Evolutionary conservation across 2,888 invertebrate genomes (phyloP).

Genomic region (Panopea generosa): DNA sequence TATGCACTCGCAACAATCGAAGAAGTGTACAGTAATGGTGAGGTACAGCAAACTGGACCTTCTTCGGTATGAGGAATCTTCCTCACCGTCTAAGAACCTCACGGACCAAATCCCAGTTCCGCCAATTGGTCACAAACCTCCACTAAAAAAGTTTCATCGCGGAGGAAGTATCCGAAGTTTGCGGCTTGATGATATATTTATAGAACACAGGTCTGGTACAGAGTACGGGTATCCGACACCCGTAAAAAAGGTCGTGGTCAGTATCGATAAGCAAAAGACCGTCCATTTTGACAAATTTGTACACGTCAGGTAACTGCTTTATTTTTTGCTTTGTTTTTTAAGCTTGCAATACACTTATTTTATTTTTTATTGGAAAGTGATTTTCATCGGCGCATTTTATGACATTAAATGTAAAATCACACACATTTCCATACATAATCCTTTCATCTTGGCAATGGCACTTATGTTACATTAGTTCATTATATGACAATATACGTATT

Average conservation of each 20-base stretch:
- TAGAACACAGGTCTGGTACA: constrained; percentile 29
- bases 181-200: constrained; percentile 40
- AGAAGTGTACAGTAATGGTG: neutral
- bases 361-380: too few species aligned
- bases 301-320: constrained; percentile 38
- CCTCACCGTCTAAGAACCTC: constrained; percentile 56
- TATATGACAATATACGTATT: too few species aligned
- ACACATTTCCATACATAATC: too few species aligned
- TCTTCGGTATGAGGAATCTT: constrained; percentile 31
- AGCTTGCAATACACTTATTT: neutral
- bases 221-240: constrained; percentile 28
- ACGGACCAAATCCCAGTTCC: constrained; percentile 48
- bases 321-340: neutral
- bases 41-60: constrained; percentile 4
- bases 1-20: too few species aligned
- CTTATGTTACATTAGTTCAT: too few species aligned
- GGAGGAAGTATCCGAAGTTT: constrained; percentile 27
- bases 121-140: constrained; percentile 36
- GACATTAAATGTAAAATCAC: too few species aligned
- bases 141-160: constrained; percentile 10
- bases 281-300: constrained; percentile 54
- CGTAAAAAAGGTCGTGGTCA: constrained; percentile 20
- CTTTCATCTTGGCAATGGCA: too few species aligned
- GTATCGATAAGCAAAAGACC: constrained; percentile 40
- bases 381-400: too few species aligned